phyloP scores from a whole-genome alignment of 2,113 vertebrate species.

The western clawed frog (Xenopus tropicalis) region DNA sequence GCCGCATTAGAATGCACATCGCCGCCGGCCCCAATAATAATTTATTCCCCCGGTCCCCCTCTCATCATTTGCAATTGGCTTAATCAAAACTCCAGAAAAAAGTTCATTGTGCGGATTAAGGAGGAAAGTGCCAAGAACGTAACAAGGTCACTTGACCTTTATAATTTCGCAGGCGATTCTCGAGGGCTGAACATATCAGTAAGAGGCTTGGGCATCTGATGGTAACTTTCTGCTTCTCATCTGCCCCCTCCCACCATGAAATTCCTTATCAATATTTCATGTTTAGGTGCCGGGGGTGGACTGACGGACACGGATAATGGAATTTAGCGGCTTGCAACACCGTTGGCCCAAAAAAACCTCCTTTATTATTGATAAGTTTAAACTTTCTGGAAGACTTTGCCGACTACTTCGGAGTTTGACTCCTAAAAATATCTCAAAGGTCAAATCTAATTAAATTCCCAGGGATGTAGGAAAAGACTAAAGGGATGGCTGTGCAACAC shows the following conservation, averaged over 20 bases:
- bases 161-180: background rate
- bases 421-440: too few species aligned
- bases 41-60: background rate
- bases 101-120: background rate
- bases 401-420: too few species aligned
- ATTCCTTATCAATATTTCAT: conserved; percentile 2
- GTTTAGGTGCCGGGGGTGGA: background rate
- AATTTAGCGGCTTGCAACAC: too few species aligned
- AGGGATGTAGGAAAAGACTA: too few species aligned
- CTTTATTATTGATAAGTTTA: too few species aligned
- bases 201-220: background rate
- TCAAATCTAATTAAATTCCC: too few species aligned
- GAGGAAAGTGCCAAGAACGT: background rate
- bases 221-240: background rate
- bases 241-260: background rate
- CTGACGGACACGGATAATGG: background rate
- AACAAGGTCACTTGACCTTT: too few species aligned
- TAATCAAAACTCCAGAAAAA: conserved; percentile 7
- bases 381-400: too few species aligned
- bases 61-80: background rate
- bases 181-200: too few species aligned
- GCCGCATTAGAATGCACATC: background rate
- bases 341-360: too few species aligned
- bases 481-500: too few species aligned
- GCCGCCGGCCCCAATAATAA: background rate